phyloP scores from a whole-genome alignment of 2,888 invertebrate species.

The Malthinus seriepunctatus region DNA sequence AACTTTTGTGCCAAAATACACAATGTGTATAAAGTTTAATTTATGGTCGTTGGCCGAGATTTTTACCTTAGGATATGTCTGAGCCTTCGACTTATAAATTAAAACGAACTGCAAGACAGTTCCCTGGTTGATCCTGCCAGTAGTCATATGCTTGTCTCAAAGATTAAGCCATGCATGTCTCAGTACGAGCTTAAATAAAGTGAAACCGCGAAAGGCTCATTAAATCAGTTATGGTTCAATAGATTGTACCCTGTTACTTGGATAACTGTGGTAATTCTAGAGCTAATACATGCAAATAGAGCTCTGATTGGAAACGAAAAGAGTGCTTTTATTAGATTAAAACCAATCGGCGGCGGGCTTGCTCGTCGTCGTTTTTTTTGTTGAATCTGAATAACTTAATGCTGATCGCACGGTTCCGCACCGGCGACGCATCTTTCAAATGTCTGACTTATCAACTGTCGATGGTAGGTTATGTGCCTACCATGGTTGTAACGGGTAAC shows the following conservation, averaged over 20 bases:
- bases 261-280: constrained; percentile 62
- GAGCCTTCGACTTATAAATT: too few species aligned
- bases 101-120: too few species aligned
- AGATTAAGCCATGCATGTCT: constrained; percentile 71
- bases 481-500: constrained; percentile 72
- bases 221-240: constrained; percentile 64
- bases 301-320: constrained; percentile 56
- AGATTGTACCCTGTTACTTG: constrained; percentile 54
- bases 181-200: constrained; percentile 62
- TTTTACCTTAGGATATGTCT: background rate
- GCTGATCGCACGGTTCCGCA: constrained; percentile 54
- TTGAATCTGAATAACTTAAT: constrained; percentile 57
- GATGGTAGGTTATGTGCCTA: constrained; percentile 69
- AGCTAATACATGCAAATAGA: constrained; percentile 67
- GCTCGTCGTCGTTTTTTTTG: constrained; percentile 53
- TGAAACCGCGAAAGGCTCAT: constrained; percentile 65
- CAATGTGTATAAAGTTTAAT: too few species aligned
- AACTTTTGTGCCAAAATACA: too few species aligned
- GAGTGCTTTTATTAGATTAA: constrained; percentile 61
- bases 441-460: constrained; percentile 71
- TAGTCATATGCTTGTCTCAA: constrained; percentile 70
- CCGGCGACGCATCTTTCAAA: constrained; percentile 66
- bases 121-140: constrained; percentile 64
- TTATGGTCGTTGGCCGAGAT: too few species aligned
- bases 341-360: constrained; percentile 56